Evolutionary conservation across 1,140 invertebrate species (phyloP).

Genomic region (Heliconius hewitsoni): DNA sequence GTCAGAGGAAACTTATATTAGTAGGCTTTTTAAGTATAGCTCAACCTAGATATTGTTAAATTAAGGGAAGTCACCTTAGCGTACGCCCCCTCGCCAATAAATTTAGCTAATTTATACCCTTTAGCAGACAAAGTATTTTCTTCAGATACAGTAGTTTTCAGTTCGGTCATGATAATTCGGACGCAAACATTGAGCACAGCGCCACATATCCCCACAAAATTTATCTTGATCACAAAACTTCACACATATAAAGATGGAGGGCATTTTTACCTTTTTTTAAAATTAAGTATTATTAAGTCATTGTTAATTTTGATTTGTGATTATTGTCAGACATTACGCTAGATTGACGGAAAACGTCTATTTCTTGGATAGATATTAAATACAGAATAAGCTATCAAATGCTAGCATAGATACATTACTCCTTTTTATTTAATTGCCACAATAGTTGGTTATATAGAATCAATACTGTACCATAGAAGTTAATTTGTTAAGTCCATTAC

Average conservation of each 20-base stretch:
- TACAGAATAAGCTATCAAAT: slow-evolving; percentile 6
- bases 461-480: too few relatives aligned
- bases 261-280: slow-evolving; percentile 61
- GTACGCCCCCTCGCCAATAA: slow-evolving; percentile 85
- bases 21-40: background rate
- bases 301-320: slow-evolving; percentile 53
- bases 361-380: background rate
- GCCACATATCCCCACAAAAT: slow-evolving; percentile 35
- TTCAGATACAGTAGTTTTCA: slow-evolving; percentile 81
- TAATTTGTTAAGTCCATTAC: background rate
- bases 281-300: slow-evolving; percentile 43
- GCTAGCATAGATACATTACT: slow-evolving; percentile 1
- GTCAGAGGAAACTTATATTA: slow-evolving; percentile 29
- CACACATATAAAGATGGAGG: slow-evolving; percentile 46
- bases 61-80: slow-evolving; percentile 78
- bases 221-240: slow-evolving; percentile 38
- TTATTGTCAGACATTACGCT: slow-evolving; percentile 10
- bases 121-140: slow-evolving; percentile 82
- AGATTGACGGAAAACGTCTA: slow-evolving; percentile 17
- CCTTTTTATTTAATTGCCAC: too few relatives aligned
- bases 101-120: slow-evolving; percentile 83
- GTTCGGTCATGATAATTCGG: slow-evolving; percentile 70
- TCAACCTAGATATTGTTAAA: background rate
- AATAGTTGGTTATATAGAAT: too few relatives aligned
- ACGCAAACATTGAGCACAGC: slow-evolving; percentile 47